Percentiles rank a stretch among this genome's conserved stretches.
Conservation (phyloP, 2,797 vertebrate species). For the Diglossa cyanea region DNA sequence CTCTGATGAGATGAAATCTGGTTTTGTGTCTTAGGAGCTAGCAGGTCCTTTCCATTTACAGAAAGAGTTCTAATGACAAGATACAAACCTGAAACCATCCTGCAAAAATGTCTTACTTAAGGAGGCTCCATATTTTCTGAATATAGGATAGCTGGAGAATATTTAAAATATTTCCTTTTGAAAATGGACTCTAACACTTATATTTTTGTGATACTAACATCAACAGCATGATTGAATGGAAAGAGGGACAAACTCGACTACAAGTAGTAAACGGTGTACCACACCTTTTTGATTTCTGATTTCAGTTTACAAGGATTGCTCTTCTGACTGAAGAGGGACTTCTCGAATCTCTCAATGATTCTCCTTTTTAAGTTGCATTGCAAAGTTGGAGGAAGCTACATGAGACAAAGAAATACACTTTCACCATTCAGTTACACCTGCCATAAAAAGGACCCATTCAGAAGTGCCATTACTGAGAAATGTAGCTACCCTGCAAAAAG, state of each 20-base stretch:
- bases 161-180: background rate
- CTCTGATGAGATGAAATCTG: background rate
- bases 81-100: background rate
- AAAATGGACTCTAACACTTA: background rate
- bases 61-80: background rate
- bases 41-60: background rate
- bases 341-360: constrained; percentile 87
- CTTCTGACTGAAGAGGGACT: constrained; percentile 85
- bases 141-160: background rate
- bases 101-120: background rate
- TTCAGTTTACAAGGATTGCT: constrained; percentile 86
- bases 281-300: constrained; percentile 87
- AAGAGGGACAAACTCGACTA: background rate
- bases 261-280: background rate
- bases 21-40: background rate
- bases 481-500: background rate
- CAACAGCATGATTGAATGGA: background rate
- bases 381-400: constrained; percentile 85
- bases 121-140: background rate
- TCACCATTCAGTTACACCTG: background rate
- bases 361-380: constrained; percentile 81
- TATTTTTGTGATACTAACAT: background rate
- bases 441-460: background rate
- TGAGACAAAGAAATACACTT: constrained; percentile 4
- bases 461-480: background rate